phyloP scores from a whole-genome alignment of 2,113 vertebrate species.

The Lepisosteus oculatus region DNA sequence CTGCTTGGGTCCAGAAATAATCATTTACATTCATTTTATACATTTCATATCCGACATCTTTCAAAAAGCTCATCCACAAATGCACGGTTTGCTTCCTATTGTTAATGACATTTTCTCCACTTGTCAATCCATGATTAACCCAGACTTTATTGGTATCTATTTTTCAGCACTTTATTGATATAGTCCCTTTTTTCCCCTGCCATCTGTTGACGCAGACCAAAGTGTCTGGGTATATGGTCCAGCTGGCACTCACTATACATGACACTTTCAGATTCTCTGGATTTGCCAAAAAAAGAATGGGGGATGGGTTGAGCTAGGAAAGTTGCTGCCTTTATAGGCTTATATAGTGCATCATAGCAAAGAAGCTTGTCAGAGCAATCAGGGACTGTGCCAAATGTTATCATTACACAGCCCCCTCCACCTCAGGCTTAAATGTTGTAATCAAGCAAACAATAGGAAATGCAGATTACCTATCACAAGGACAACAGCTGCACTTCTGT shows the following conservation, averaged over 20 bases:
- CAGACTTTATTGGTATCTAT: background rate
- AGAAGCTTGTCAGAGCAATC: slow-evolving; percentile 27
- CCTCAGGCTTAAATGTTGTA: slow-evolving; percentile 47
- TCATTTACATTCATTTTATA: too few relatives aligned
- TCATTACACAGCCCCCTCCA: slow-evolving; percentile 43
- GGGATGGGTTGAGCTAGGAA: slow-evolving; percentile 10
- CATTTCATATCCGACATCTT: background rate
- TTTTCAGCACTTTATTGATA: slow-evolving; percentile 1
- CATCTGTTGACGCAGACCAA: slow-evolving; percentile 59
- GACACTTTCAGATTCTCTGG: slow-evolving; percentile 30
- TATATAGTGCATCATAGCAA: slow-evolving; percentile 28
- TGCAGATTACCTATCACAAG: slow-evolving; percentile 69
- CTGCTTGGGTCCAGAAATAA: too few relatives aligned
- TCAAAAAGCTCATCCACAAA: background rate
- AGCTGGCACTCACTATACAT: slow-evolving; percentile 51
- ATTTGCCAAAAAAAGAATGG: slow-evolving; percentile 31
- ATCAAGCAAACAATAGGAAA: slow-evolving; percentile 64
- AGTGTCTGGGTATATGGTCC: slow-evolving; percentile 32
- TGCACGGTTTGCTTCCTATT: background rate
- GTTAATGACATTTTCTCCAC: background rate
- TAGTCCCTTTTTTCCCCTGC: slow-evolving; percentile 31
- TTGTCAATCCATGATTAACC: slow-evolving; percentile 4
- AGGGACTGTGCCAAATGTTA: slow-evolving; percentile 41
- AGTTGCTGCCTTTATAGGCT: slow-evolving; percentile 10
- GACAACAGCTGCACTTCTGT: slow-evolving; percentile 73